These are phyloP conservation scores for Pelochelys cantorii DNA, from an alignment of 2,797 vertebrate genomes.

Conservation along the genomic window DNA sequence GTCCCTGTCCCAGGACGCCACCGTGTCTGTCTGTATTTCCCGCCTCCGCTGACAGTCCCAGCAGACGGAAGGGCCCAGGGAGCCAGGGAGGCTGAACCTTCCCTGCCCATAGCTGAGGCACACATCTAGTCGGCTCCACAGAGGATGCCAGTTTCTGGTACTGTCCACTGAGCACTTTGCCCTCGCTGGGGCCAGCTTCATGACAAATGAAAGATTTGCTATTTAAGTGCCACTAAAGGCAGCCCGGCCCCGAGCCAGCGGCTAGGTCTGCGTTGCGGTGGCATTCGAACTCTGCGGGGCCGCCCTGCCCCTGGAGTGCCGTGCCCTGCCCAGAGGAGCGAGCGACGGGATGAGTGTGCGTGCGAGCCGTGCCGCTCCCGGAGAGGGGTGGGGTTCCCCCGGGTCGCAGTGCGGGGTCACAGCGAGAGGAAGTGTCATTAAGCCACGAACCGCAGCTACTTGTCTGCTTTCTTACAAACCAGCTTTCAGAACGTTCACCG, in stretches of 20 bases:
- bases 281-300: neutral
- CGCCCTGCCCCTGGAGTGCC: neutral
- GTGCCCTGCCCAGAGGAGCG: neutral
- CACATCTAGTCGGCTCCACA: too few species aligned
- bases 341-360: neutral
- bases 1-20: neutral
- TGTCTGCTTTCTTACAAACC: neutral
- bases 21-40: neutral
- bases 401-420: too few species aligned
- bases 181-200: neutral
- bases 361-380: too few species aligned
- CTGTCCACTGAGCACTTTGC: neutral
- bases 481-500: conserved; percentile 73
- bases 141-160: neutral
- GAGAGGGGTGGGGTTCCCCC: too few species aligned
- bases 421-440: neutral
- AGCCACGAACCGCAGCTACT: neutral
- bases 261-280: neutral
- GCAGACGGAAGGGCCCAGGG: neutral
- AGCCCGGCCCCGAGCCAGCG: neutral
- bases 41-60: neutral
- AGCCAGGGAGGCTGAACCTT: too few species aligned
- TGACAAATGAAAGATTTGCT: neutral
- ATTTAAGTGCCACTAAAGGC: neutral
- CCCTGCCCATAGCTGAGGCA: neutral